Percentiles rank a stretch among this genome's conserved stretches.
phyloP scores from a whole-genome alignment of 1,140 invertebrate genomes.

The Diuraphis noxia region DNA sequence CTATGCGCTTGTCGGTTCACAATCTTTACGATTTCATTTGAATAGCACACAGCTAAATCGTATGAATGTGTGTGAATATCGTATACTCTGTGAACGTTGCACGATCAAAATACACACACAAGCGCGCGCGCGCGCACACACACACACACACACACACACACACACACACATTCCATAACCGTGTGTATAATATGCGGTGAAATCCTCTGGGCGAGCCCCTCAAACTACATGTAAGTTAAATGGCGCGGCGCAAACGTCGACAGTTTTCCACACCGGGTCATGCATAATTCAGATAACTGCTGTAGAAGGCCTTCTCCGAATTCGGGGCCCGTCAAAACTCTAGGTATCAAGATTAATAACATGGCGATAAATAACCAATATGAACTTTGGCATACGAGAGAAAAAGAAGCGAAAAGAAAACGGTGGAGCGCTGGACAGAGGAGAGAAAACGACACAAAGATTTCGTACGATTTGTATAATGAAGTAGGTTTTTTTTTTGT shows the following conservation, averaged over 20 bases:
- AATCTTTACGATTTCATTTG: conserved; percentile 20
- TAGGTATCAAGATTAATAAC: conserved; percentile 46
- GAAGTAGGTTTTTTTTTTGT: background rate
- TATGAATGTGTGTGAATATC: background rate
- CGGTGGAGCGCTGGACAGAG: background rate
- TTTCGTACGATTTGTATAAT: background rate
- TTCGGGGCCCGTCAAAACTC: conserved; percentile 30
- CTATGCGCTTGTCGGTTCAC: background rate
- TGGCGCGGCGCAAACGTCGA: conserved; percentile 50
- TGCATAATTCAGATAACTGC: conserved; percentile 51
- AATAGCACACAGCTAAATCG: background rate
- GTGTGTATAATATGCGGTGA: background rate
- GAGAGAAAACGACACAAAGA: background rate
- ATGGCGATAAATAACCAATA: conserved; percentile 40
- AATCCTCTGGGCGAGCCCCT: background rate
- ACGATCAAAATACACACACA: too few relatives aligned
- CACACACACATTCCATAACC: background rate
- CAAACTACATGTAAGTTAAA: conserved; percentile 44
- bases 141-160: background rate
- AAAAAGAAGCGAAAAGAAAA: conserved; percentile 15
- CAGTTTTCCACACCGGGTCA: conserved; percentile 46
- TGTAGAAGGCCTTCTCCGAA: conserved; percentile 21
- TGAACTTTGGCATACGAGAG: background rate
- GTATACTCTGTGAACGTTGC: background rate
- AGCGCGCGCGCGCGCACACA: background rate